Conservation (phyloP, 2,113 vertebrate genomes). For the Eurypyga helias region DNA sequence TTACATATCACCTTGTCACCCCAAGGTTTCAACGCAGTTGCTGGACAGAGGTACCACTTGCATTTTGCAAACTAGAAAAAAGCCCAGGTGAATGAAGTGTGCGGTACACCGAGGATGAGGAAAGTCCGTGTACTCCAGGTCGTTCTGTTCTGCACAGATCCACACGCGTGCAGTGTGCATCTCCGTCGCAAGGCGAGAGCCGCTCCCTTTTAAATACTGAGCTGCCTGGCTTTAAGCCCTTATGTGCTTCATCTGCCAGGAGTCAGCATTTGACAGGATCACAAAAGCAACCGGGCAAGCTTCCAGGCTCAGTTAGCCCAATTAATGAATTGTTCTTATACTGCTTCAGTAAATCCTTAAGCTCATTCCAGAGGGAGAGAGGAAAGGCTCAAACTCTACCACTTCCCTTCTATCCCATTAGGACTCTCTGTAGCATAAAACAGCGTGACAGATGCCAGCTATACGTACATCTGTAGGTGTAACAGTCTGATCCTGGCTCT, state of each 20-base stretch:
- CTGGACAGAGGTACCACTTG: neutral
- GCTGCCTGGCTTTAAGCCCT: neutral
- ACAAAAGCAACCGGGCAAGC: neutral
- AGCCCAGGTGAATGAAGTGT: neutral
- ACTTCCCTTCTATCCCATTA: neutral
- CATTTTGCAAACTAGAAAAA: neutral
- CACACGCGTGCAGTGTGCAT: neutral
- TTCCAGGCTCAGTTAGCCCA: neutral
- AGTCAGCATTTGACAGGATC: neutral
- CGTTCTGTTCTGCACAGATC: neutral
- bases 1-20: neutral
- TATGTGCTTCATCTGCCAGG: neutral
- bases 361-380: neutral
- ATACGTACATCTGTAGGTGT: neutral
- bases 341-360: neutral
- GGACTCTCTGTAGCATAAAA: neutral
- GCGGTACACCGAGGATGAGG: neutral
- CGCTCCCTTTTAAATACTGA: neutral
- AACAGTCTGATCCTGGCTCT: neutral
- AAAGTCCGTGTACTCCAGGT: neutral
- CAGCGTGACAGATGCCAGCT: neutral
- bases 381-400: neutral
- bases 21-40: neutral
- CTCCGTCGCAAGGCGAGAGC: accelerated
- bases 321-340: neutral